These are phyloP conservation scores for Anabas testudineus DNA, from an alignment of 2,797 vertebrate genomes.

Conservation along the genomic window DNA sequence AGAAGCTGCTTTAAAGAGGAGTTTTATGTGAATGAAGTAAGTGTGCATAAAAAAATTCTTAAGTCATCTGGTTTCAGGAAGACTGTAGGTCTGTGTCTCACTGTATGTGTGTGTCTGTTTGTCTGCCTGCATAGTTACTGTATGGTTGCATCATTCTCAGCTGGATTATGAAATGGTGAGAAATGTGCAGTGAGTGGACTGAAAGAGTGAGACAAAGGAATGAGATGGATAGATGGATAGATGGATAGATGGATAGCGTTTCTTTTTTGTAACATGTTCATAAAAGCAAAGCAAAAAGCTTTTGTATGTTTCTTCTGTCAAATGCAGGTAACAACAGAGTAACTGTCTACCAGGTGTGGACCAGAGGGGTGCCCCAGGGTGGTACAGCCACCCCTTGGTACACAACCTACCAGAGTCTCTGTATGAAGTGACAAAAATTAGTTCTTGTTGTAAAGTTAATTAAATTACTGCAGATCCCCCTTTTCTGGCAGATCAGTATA, in stretches of 20 bases:
- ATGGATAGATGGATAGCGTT: no score
- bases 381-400: no score
- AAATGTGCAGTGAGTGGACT: slow-evolving; percentile 47
- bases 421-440: no score
- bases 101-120: slow-evolving; percentile 8
- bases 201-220: slow-evolving; percentile 25
- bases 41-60: slow-evolving; percentile 21
- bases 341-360: neutral
- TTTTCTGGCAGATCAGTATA: no score
- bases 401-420: no score
- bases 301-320: no score
- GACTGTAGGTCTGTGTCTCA: neutral
- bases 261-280: slow-evolving; percentile 16
- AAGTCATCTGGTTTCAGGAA: slow-evolving; percentile 28
- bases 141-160: slow-evolving; percentile 74
- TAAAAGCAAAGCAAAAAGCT: no score
- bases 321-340: slow-evolving; percentile 18
- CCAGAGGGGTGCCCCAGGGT: neutral
- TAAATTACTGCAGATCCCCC: no score
- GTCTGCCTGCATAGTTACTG: slow-evolving; percentile 60
- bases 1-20: no score
- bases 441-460: no score
- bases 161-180: slow-evolving; percentile 64
- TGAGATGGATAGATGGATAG: slow-evolving; percentile 9
- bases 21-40: slow-evolving; percentile 26